phyloP scores from a whole-genome alignment of 2,797 vertebrate genomes.

The Etheostoma nigrum region DNA sequence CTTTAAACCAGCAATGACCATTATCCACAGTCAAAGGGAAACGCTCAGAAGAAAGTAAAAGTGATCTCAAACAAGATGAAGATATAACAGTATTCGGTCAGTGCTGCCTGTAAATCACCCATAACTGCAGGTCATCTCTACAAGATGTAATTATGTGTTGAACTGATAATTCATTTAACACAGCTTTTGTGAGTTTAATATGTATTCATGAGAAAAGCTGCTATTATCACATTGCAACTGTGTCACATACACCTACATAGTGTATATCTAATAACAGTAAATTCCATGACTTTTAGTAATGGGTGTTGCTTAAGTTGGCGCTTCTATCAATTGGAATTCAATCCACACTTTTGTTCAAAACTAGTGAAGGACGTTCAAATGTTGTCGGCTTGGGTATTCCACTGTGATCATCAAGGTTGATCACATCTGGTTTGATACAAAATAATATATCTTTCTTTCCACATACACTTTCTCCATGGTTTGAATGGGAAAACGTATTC shows the following conservation, averaged over 20 bases:
- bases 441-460: not conserved
- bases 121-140: slow-evolving; percentile 22
- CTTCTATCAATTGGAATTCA: slow-evolving; percentile 6
- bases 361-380: not conserved
- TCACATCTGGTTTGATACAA: slow-evolving; percentile 1
- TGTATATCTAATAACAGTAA: not conserved
- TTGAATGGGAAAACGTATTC: not conserved
- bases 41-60: slow-evolving; percentile 33
- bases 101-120: slow-evolving; percentile 32
- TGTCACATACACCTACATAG: not conserved
- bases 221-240: not conserved
- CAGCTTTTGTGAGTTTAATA: not conserved
- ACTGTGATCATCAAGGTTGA: not conserved
- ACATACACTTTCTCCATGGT: not conserved
- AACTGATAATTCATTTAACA: slow-evolving; percentile 12
- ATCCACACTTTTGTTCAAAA: not conserved
- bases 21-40: slow-evolving; percentile 49
- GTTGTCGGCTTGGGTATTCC: not conserved
- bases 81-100: slow-evolving; percentile 29
- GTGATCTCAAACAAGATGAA: slow-evolving; percentile 43
- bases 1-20: slow-evolving; percentile 49
- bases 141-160: slow-evolving; percentile 31
- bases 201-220: slow-evolving; percentile 24
- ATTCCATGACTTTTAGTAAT: not conserved
- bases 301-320: not conserved